Evolutionary conservation across 1,140 invertebrate genomes (phyloP), one percentile per base, ranked within the genome.

Genomic region (Hyles vespertilio): DNA sequence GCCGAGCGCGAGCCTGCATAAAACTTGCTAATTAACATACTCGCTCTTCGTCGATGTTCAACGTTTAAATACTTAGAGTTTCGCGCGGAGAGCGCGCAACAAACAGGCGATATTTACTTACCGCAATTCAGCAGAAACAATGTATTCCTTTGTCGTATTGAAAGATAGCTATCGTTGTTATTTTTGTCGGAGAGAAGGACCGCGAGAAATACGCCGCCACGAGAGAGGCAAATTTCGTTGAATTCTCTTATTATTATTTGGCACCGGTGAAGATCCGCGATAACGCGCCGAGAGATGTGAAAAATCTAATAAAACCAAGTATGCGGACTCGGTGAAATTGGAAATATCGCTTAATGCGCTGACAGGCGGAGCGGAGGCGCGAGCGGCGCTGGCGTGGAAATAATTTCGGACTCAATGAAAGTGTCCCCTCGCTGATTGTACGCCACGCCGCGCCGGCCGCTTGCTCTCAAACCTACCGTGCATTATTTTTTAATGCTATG

Each of bases 221-320:
- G 57, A 52, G 62, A 56, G 68, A 80, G 72, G 69, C 69, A 81
- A 79, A 81, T 80, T 79, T 56, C 53, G 70, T 69, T 67, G 77
- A 77, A 76, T 81, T 71, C 74, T 66, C 66, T 79, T 81, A 74
- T 77, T 67, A 68, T 68, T 79, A 76, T 79, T 76, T 78, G 71
- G 61, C 65, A 65, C 64, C 67, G 67, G 61, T 50, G 58, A 57
- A 73, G 66, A 72, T 70, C 63, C 54, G 54, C 59, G 67, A 73
- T 72, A 75, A 60, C 63, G 68, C 57, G 53, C 61, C 55, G 63
- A 46, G 36, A 46, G 64, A 61, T 45, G 62, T 67, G 65, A 67
- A 70, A 77, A 77, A 74, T 77, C 65, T 74, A 74, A 77, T 77
- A 77, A 71, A 77, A 65, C 43, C 60, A 44, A 65, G 61, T 65